A percentile compares a stretch with the other conserved stretches of the same genome.
These are phyloP conservation scores for Desmodus rotundus DNA, from an alignment of 2,113 vertebrate genomes.

Conservation along the genomic window DNA sequence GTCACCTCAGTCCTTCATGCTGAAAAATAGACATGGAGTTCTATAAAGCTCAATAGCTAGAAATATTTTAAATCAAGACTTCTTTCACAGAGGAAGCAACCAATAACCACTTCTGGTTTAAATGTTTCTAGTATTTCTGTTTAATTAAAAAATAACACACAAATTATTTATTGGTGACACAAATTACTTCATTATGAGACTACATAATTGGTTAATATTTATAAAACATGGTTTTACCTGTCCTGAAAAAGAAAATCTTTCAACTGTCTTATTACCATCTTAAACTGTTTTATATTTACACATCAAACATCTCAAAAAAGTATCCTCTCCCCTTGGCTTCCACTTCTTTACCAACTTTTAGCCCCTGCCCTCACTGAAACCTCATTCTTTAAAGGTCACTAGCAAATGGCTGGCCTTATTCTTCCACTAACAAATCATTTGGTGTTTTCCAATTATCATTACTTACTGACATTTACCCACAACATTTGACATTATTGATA, in stretches of 20 bases:
- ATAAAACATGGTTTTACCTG: not conserved
- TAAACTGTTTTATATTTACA: constrained; percentile 49
- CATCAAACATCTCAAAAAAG: constrained; percentile 24
- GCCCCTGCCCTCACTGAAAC: not conserved
- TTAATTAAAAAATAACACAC: not conserved
- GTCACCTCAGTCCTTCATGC: not conserved
- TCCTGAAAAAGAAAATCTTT: constrained; percentile 2
- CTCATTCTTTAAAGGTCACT: constrained; percentile 44
- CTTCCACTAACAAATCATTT: constrained; percentile 35
- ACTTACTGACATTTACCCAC: constrained; percentile 44
- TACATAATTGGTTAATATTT: not conserved
- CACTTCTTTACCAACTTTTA: constrained; percentile 43
- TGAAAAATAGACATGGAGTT: constrained; percentile 13
- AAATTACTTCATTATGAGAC: constrained; percentile 18
- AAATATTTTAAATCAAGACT: constrained; percentile 3
- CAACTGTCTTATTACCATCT: not conserved
- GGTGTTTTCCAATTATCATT: not conserved
- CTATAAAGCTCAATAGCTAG: not conserved
- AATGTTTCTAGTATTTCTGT: constrained; percentile 5
- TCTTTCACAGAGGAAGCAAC: constrained; percentile 33
- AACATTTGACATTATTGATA: constrained; percentile 3
- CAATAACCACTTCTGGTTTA: not conserved
- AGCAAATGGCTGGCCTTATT: constrained; percentile 15
- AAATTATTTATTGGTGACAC: constrained; percentile 12
- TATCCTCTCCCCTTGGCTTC: not conserved